Conservation (phyloP, 2,888 invertebrate species). For the Raillietiella orientalis region DNA sequence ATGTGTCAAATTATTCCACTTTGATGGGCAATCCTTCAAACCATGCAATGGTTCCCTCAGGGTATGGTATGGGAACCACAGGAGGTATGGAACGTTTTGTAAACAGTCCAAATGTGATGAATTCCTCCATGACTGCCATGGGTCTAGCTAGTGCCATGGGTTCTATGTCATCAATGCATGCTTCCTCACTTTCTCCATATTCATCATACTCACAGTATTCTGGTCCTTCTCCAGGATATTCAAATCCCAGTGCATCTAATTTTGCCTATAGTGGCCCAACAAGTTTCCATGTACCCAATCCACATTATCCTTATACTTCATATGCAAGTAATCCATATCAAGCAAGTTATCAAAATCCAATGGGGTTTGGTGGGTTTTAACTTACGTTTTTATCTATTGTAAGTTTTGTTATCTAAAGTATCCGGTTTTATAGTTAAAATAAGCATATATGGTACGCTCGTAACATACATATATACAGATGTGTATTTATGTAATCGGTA, state of each 20-base stretch:
- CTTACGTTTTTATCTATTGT: no score
- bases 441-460: no score
- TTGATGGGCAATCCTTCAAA: not conserved
- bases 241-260: not conserved
- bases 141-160: no score
- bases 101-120: no score
- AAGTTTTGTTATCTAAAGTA: no score
- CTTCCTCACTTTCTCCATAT: no score
- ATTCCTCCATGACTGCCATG: not conserved
- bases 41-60: no score
- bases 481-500: no score
- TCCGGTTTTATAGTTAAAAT: no score
- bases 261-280: not conserved
- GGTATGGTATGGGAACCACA: not conserved
- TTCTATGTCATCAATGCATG: no score
- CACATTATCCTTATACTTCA: constrained; percentile 1
- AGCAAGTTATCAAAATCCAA: constrained; percentile 1
- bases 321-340: constrained; percentile 1
- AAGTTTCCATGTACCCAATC: not conserved
- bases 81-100: not conserved
- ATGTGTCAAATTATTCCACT: not conserved
- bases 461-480: no score
- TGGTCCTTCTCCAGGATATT: not conserved
- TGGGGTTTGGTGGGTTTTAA: constrained; percentile 1
- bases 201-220: constrained; percentile 1